A percentile compares a stretch with the other conserved stretches of the same genome.
Conservation (phyloP, 2,888 invertebrate species). For the Campoplex nolae region DNA sequence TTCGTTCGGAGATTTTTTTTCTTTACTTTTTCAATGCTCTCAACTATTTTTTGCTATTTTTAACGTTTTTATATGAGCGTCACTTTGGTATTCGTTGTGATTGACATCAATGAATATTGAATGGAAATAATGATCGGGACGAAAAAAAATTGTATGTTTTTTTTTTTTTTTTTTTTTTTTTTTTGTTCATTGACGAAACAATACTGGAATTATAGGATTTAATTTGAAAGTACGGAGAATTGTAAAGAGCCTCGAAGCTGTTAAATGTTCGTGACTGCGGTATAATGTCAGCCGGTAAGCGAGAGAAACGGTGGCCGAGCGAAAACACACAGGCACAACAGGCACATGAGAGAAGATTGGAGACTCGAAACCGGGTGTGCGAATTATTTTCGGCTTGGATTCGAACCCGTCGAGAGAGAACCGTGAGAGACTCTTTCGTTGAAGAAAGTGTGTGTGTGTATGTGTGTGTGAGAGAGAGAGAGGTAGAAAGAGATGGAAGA, state of each 20-base stretch:
- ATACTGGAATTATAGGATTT: neutral
- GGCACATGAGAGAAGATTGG: neutral
- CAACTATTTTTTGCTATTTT: too few species aligned
- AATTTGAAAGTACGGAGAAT: slow-evolving; percentile 12
- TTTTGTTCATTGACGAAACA: neutral
- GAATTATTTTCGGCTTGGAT: slow-evolving; percentile 59
- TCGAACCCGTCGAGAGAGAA: slow-evolving; percentile 41
- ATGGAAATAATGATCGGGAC: neutral
- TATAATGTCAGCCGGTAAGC: slow-evolving; percentile 51
- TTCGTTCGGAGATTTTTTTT: too few species aligned
- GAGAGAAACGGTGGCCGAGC: slow-evolving; percentile 38
- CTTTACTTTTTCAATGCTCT: too few species aligned
- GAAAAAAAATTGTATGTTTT: too few species aligned
- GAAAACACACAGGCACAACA: slow-evolving; percentile 21
- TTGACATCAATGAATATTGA: neutral
- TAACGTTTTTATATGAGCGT: neutral
- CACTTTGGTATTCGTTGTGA: neutral
- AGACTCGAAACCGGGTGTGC: slow-evolving; percentile 51
- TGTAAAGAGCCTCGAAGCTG: neutral
- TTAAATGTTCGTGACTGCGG: slow-evolving; percentile 39
- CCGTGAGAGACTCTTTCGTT: slow-evolving; percentile 37
- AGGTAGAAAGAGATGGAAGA: slow-evolving; percentile 20
- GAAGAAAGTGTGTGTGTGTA: neutral
- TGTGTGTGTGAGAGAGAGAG: neutral
- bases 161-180: too few species aligned